Evolutionary conservation across 2,113 vertebrate genomes (phyloP).

Genomic region (Callospermophilus lateralis): DNA sequence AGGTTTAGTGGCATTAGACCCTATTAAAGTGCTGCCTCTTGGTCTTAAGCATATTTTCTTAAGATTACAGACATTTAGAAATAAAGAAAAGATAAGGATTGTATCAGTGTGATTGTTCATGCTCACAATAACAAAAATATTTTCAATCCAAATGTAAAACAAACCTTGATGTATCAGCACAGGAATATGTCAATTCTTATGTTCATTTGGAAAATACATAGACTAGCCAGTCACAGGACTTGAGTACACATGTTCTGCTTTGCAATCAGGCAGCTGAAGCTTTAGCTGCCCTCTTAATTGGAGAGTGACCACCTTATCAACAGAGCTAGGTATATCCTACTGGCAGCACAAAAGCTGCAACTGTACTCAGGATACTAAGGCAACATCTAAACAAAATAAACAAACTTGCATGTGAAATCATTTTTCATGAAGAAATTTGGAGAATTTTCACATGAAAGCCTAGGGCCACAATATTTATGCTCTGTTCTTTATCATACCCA

Average conservation of each 20-base stretch:
- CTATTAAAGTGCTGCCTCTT: not conserved
- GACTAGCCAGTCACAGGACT: not conserved
- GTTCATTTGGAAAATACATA: not conserved
- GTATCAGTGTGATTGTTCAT: not conserved
- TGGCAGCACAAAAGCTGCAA: not conserved
- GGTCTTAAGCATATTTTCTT: not conserved
- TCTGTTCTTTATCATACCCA: not conserved
- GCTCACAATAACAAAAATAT: not conserved
- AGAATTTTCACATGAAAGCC: not conserved
- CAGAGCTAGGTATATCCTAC: not conserved
- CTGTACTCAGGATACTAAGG: accelerated
- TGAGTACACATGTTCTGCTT: not conserved
- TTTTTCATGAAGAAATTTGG: not conserved
- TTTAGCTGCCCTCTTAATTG: not conserved
- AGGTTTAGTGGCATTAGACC: not conserved
- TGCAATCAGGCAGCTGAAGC: not conserved
- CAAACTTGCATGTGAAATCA: not conserved
- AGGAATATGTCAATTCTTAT: too few species aligned
- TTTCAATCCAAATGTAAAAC: not conserved
- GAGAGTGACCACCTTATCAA: not conserved
- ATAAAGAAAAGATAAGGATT: not conserved
- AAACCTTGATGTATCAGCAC: not conserved
- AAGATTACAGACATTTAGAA: not conserved
- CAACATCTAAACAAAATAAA: not conserved
- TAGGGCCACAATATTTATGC: not conserved